These are phyloP conservation scores for Natrix natrix DNA, from an alignment of 2,797 vertebrate genomes.

Conservation along the genomic window DNA sequence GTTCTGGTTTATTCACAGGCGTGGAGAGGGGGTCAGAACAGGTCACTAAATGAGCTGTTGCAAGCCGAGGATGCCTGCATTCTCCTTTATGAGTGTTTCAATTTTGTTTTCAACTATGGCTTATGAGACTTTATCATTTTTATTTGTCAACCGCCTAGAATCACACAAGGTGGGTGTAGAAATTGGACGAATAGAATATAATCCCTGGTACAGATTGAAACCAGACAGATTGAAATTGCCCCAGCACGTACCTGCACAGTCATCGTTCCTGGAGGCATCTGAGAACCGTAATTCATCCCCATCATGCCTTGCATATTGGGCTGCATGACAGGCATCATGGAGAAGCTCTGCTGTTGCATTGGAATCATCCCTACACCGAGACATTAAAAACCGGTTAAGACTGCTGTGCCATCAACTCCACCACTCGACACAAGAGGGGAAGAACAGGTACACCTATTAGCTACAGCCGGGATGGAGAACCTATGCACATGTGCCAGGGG, in stretches of 20 bases:
- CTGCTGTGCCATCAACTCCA: background rate
- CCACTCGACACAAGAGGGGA: background rate
- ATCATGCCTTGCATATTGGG: conserved; percentile 95
- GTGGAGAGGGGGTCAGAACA: too few species aligned
- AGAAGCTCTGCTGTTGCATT: conserved; percentile 90
- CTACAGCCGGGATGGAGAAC: too few species aligned
- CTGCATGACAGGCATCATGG: conserved; percentile 94
- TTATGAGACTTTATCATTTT: background rate
- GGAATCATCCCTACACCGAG: conserved; percentile 85
- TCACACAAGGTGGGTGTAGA: background rate
- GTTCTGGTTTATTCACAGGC: too few species aligned
- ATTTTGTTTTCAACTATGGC: background rate
- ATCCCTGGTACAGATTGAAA: background rate
- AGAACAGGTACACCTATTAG: background rate
- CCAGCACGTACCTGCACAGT: conserved; percentile 86
- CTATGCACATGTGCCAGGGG: too few species aligned
- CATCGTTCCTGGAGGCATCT: conserved; percentile 88
- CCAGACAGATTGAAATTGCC: background rate
- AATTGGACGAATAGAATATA: background rate
- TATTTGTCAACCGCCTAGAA: too few species aligned
- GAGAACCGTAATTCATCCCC: conserved; percentile 91
- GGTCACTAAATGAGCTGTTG: too few species aligned
- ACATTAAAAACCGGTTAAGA: conserved; percentile 35
- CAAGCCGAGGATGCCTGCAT: too few species aligned
- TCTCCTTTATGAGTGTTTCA: background rate